A percentile compares a stretch with the other conserved stretches of the same genome.
phyloP scores from a whole-genome alignment of 2,888 invertebrate genomes.

The Dendrolimus pini region DNA sequence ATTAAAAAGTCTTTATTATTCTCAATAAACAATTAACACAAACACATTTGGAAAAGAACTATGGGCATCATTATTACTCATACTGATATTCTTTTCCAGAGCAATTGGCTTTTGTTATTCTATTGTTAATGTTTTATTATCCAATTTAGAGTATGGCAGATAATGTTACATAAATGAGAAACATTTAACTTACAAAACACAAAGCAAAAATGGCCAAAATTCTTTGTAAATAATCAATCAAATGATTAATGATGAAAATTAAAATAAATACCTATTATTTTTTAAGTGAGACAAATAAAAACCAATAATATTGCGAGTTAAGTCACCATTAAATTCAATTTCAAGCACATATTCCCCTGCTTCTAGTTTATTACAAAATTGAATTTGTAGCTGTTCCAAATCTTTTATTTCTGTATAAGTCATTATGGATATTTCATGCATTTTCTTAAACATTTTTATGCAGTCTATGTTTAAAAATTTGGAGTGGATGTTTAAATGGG shows the following conservation, averaged over 20 bases:
- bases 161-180: too few relatives aligned
- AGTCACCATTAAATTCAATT: slow-evolving; percentile 79
- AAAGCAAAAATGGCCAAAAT: too few relatives aligned
- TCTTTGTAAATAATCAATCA: not conserved
- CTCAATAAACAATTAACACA: too few relatives aligned
- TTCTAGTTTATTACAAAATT: slow-evolving; percentile 33
- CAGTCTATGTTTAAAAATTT: slow-evolving; percentile 73
- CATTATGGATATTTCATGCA: slow-evolving; percentile 30
- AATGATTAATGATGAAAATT: slow-evolving; percentile 2
- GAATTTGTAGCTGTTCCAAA: slow-evolving; percentile 50
- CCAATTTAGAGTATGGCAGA: too few relatives aligned
- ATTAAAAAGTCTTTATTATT: too few relatives aligned
- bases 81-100: too few relatives aligned
- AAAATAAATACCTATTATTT: slow-evolving; percentile 52
- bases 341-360: slow-evolving; percentile 68
- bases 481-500: slow-evolving; percentile 72
- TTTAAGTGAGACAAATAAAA: slow-evolving; percentile 82
- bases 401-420: slow-evolving; percentile 43
- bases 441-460: slow-evolving; percentile 40
- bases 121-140: too few relatives aligned
- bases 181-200: too few relatives aligned
- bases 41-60: too few relatives aligned
- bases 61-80: too few relatives aligned
- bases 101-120: too few relatives aligned
- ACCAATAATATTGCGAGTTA: slow-evolving; percentile 82